Base-by-base conservation (phyloP, 2,888 invertebrate species). In the Panzeria rudis region DNA sequence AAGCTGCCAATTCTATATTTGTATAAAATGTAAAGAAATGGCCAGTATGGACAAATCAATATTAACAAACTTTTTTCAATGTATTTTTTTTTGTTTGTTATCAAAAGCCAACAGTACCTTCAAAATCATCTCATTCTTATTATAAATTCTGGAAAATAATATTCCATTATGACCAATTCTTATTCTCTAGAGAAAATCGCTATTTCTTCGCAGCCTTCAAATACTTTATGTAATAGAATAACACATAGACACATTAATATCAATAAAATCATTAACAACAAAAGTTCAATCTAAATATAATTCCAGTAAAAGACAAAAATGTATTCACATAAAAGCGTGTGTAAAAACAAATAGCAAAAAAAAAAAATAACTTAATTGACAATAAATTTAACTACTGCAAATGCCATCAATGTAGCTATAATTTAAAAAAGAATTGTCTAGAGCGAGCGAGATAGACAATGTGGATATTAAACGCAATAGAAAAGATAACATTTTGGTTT, bases 291-390 rank as follows among this genome's bases (percentile, higher is more conserved):
- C 35, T 52, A 6, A 35, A 61, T 61, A 73, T 47, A 50, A 23
- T 35, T 47, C 13, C 47, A 32, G 9, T 13, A 50, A 52, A 38
- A 35, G 38, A 8, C 20, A 8, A 17, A 25, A n/a, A 47, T 17
- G n/a, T 44, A 44, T 15, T 17, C 11, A 4, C 8, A 38, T 25
- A 54, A 47, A 32, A 17, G 20, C 20, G 9, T 32, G 47, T 11
- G n/a, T 20, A 29, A 35, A 32, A 52, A 23, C 11, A 52, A 52
- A 23, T 52, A n/a, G 8, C 13, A 56, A 29, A 64, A 64, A n/a
- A 25, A 68, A 13, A 20, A 23, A 32, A 66, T 13, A 50, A 29
- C 25, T 38, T 61, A 56, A 82, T 61, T 47, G 61, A 47, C 52
- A 29, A 66, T 32, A 35, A 56, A 52, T 41, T 71, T 41, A 61